These are phyloP conservation scores for Ephydatia muelleri DNA, from an alignment of 37 sponge, comb jelly and placozoan genomes.

Conservation along the genomic window DNA sequence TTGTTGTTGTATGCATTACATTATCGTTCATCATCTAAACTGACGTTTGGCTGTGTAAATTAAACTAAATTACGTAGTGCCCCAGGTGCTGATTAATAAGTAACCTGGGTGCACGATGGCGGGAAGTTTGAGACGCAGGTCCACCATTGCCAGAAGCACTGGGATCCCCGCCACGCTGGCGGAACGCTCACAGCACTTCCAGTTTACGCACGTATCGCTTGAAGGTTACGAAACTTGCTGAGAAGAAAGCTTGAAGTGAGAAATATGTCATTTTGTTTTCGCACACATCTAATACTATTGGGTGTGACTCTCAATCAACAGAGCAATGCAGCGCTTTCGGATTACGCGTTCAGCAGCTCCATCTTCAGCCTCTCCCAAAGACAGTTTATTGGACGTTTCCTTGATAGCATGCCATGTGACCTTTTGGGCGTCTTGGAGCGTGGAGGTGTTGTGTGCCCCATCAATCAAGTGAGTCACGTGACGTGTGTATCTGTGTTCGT, in stretches of 20 bases:
- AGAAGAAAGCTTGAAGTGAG: conserved; percentile 47
- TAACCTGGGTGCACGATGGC: not conserved
- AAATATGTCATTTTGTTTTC: not conserved
- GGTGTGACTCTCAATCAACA: not conserved
- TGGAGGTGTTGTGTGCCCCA: conserved; percentile 53
- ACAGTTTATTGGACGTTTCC: conserved; percentile 29
- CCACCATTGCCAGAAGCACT: not conserved
- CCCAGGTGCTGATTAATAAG: too few species aligned
- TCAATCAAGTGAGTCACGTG: conserved; percentile 40
- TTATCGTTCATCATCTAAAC: too few species aligned
- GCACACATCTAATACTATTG: too few species aligned
- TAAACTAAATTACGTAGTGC: too few species aligned
- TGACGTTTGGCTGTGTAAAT: too few species aligned
- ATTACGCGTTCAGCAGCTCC: conserved; percentile 21
- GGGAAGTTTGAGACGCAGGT: not conserved
- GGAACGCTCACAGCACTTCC: conserved; percentile 17
- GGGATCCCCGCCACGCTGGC: conserved; percentile 8
- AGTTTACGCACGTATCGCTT: conserved; percentile 26
- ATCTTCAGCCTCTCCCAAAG: not conserved
- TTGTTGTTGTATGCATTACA: too few species aligned
- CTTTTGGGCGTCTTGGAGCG: conserved; percentile 47
- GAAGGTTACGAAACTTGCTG: conserved; percentile 52
- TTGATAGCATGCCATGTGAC: conserved; percentile 16
- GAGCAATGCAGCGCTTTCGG: conserved; percentile 15
- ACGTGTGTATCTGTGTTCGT: not conserved